phyloP scores from a whole-genome alignment of 2,113 vertebrate genomes.

The Egretta garzetta region DNA sequence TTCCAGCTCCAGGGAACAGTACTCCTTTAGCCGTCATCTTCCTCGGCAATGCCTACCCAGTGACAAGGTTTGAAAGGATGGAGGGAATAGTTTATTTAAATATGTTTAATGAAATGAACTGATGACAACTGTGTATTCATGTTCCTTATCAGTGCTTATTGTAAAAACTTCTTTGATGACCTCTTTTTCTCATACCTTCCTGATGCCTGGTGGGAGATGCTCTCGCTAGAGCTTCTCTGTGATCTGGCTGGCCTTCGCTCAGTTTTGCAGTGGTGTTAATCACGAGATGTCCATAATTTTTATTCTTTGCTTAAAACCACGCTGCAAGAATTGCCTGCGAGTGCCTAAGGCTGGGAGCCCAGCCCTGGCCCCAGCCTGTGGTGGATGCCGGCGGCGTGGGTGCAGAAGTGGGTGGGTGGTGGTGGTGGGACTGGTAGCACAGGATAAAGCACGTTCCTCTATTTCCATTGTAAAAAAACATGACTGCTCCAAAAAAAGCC shows the following conservation, averaged over 20 bases:
- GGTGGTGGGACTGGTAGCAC: background rate
- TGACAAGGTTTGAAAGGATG: background rate
- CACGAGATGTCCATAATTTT: accelerated
- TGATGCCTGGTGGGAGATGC: background rate
- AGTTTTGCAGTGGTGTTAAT: background rate
- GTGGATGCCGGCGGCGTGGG: accelerated
- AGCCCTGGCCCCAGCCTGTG: background rate
- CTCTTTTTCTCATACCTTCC: background rate
- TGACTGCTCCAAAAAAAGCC: background rate
- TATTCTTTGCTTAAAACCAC: background rate
- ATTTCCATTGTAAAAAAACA: background rate
- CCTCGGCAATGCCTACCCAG: background rate
- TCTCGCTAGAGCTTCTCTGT: background rate
- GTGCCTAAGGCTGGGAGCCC: background rate
- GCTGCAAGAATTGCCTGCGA: accelerated
- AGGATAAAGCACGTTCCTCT: too few relatives aligned
- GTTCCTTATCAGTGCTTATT: too few relatives aligned
- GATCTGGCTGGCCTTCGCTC: background rate
- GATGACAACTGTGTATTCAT: background rate
- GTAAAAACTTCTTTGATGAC: background rate
- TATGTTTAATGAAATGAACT: background rate
- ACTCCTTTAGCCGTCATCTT: background rate
- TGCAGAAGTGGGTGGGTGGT: background rate
- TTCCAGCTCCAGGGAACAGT: background rate
- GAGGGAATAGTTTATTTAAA: too few relatives aligned